A percentile compares a stretch with the other conserved stretches of the same genome.
Evolutionary conservation across 2,888 invertebrate species (phyloP).

Genomic region (Ennomos quercinarius): DNA sequence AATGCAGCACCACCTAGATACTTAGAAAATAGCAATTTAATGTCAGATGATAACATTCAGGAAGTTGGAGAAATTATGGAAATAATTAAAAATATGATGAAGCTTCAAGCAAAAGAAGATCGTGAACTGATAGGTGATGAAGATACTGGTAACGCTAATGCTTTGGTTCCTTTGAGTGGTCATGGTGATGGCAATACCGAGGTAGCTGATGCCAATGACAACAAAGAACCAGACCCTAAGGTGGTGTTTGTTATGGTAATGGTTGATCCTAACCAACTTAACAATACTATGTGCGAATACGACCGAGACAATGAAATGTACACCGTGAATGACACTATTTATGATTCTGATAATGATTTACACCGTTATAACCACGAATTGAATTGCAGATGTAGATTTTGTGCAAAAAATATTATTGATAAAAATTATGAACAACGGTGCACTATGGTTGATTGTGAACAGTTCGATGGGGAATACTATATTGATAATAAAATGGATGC

Average conservation of each 20-base stretch:
- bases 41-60: background rate
- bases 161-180: background rate
- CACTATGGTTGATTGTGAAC: background rate
- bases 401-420: constrained; percentile 6
- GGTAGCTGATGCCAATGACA: background rate
- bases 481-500: too few species aligned
- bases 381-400: constrained; percentile 12
- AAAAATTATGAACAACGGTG: constrained; percentile 9
- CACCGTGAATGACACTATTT: background rate
- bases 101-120: background rate
- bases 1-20: constrained; percentile 1
- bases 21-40: background rate
- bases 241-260: background rate
- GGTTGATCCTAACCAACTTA: background rate
- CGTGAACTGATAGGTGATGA: background rate
- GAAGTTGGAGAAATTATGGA: background rate
- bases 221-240: background rate
- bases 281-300: background rate
- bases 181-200: background rate
- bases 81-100: background rate
- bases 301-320: background rate
- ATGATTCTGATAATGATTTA: background rate
- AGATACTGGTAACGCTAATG: background rate
- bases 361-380: constrained; percentile 3
- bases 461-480: too few species aligned